Base-by-base conservation (phyloP, 2,113 vertebrate genomes). In the Notothenia coriiceps region DNA sequence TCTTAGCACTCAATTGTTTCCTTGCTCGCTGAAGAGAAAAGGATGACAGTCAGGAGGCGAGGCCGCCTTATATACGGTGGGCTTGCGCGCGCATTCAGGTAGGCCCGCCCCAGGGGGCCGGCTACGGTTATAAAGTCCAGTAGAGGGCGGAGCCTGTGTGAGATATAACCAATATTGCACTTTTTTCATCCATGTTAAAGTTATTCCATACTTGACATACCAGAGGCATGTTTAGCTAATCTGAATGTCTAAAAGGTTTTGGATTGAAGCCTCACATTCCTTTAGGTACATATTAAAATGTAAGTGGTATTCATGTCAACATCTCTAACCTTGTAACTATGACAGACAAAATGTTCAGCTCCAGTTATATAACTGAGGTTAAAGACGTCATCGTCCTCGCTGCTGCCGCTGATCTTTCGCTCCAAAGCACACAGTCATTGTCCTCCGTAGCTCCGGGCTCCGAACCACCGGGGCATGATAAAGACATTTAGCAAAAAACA, bases 261-360 rank as follows among this genome's bases (percentile, higher is more conserved):
- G 12, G 8, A 69, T 33, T 52, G 35, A 40, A 40, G 6, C 35
- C 7, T 40, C 35, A 40, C 35, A 40, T 40, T 7, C 35, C 35
- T 40, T 40, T 7, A 40, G 35, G 29, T 6, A 40, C 35, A 40
- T 40, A 1, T 40, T 6, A 40, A 40, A 40, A 40, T 22, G 22
- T 22, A 90, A 68, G 75, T 87, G 92, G 88, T 92, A 92, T 94
- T 93, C 86, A 80, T 94, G 87, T 93, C 83, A 89, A 84, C 82
- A 89, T 80, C 80, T 86, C 79, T 92, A 91, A 92, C 94, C 92
- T 91, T 93, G 81, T 79, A 89, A 82, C 91, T 90, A 79, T 91
- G 92, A 92, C 92, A 94, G 90, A 94, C 86, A 86, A 93, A 92
- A 91, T 92, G 92, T 94, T 94, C 92, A 91, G 87, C 85, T 82